Evolutionary conservation across 2,113 vertebrate genomes (phyloP).

Genomic region (Perca fluviatilis): DNA sequence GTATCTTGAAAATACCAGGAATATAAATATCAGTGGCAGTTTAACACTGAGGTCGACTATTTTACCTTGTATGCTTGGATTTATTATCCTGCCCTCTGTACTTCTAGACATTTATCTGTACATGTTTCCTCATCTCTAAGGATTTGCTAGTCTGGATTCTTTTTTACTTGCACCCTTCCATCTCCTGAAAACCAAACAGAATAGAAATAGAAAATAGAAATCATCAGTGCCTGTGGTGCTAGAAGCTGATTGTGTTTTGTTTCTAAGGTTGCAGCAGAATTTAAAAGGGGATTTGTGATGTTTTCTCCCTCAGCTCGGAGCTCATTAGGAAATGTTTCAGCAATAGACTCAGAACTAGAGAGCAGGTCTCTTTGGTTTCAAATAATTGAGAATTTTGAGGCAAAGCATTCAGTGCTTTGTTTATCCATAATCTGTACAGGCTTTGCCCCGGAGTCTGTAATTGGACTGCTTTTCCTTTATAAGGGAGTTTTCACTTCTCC

Average conservation of each 20-base stretch:
- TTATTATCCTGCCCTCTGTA: constrained; percentile 14
- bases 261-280: constrained; percentile 49
- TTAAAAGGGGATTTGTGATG: constrained; percentile 47
- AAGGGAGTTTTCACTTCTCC: background rate
- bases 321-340: constrained; percentile 70
- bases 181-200: constrained; percentile 24
- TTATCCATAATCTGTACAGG: constrained; percentile 49
- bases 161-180: constrained; percentile 7
- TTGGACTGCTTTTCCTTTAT: constrained; percentile 36
- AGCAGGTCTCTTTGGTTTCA: constrained; percentile 52
- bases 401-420: constrained; percentile 33
- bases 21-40: constrained; percentile 25
- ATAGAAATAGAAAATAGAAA: background rate
- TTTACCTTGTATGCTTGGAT: background rate
- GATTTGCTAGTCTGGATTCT: background rate
- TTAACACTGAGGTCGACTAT: background rate
- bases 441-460: constrained; percentile 48
- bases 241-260: constrained; percentile 55
- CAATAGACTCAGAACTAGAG: constrained; percentile 36
- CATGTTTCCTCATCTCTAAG: background rate
- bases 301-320: constrained; percentile 51
- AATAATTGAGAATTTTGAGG: constrained; percentile 52
- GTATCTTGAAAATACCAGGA: constrained; percentile 16
- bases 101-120: constrained; percentile 16
- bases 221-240: constrained; percentile 20